phyloP scores from a whole-genome alignment of 64 coral and sea anemone genomes.

The Dendronephthya gigantea region DNA sequence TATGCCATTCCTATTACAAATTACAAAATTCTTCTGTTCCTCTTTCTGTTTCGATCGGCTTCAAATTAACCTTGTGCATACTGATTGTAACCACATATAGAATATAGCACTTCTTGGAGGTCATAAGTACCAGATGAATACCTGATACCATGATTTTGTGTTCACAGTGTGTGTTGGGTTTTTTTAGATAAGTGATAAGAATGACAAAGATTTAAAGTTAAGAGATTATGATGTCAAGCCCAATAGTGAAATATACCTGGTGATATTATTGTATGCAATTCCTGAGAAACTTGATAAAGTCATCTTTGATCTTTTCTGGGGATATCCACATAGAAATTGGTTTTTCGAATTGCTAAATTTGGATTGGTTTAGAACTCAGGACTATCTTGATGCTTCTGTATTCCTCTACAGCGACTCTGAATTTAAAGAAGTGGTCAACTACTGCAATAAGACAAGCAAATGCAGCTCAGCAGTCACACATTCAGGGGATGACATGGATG shows the following conservation, averaged over 20 bases:
- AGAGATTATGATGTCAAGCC: conserved; percentile 55
- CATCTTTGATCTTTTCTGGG: conserved; percentile 91
- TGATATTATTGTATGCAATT: conserved; percentile 80
- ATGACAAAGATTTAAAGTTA: neutral
- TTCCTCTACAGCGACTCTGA: conserved; percentile 58
- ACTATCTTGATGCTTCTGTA: conserved; percentile 79
- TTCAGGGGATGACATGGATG: conserved; percentile 73
- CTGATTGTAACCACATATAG: too few species aligned
- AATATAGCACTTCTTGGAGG: too few species aligned
- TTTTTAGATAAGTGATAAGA: neutral
- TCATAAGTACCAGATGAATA: too few species aligned
- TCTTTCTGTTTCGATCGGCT: too few species aligned
- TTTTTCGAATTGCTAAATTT: too few species aligned
- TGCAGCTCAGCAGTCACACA: conserved; percentile 35
- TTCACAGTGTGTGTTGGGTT: too few species aligned
- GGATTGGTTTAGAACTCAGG: too few species aligned
- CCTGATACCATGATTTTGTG: too few species aligned
- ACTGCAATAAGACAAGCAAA: neutral
- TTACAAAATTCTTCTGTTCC: too few species aligned
- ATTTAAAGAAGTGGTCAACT: conserved; percentile 56
- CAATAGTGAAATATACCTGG: conserved; percentile 48
- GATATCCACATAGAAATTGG: conserved; percentile 48
- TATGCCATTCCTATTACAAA: too few species aligned
- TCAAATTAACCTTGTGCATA: too few species aligned
- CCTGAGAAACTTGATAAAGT: conserved; percentile 56